A percentile compares a stretch with the other conserved stretches of the same genome.
phyloP scores from a whole-genome alignment of 2,113 vertebrate genomes.

The Hydropotes inermis region DNA sequence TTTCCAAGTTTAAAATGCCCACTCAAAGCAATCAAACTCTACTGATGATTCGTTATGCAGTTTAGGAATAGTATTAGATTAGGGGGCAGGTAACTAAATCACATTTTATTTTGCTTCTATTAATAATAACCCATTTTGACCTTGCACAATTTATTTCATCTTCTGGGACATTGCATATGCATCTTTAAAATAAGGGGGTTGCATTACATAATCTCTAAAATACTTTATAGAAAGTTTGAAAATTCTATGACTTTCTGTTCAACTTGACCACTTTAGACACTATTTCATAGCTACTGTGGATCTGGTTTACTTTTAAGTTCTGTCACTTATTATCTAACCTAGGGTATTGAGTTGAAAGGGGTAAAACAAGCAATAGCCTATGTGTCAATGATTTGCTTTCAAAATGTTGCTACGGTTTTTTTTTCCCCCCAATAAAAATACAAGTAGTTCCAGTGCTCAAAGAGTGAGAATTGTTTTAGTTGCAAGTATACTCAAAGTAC shows the following conservation, averaged over 20 bases:
- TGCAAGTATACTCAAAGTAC: neutral
- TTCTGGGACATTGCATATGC: neutral
- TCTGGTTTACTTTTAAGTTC: conserved; percentile 16
- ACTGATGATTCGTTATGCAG: neutral
- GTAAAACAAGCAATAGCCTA: neutral
- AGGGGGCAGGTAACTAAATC: neutral
- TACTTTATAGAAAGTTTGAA: neutral
- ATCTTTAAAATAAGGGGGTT: neutral
- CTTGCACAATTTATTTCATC: neutral
- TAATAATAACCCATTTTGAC: neutral
- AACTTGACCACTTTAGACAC: neutral
- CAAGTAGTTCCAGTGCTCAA: neutral
- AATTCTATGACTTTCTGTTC: neutral
- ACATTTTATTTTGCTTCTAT: neutral
- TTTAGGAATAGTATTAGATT: neutral
- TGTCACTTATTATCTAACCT: neutral
- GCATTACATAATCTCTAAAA: neutral
- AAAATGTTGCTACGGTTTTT: neutral
- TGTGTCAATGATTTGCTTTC: neutral
- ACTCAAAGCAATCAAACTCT: neutral
- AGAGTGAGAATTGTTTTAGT: neutral
- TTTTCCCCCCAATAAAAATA: neutral
- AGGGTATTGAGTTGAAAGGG: neutral
- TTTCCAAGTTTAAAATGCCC: neutral
- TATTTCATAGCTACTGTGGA: neutral